Base-by-base conservation (phyloP, 2,113 vertebrate genomes). In the Leiothrix lutea region DNA sequence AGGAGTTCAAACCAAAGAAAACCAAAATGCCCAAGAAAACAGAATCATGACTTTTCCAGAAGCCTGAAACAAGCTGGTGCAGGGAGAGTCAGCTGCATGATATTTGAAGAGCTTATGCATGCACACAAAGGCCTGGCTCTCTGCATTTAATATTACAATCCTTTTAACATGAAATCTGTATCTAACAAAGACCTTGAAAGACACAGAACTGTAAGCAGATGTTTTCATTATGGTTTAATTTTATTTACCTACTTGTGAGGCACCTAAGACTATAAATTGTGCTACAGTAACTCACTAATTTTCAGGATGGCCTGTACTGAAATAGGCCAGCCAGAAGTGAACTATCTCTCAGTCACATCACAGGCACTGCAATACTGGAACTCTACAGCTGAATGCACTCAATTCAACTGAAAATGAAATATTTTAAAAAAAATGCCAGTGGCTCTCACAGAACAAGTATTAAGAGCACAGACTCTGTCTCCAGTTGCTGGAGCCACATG, bases 291-390 rank as follows among this genome's bases (percentile, higher is more conserved):
- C 19, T 65, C 70, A 42, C 23, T 75, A 36, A 26, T 79, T 72
- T 85, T 91, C 29, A 71, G 44, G 28, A 36, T 53, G 29, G 38
- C 31, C 31, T 53, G 12, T 57, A 61, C 7, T 57, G 40, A 82
- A 82, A 65, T 0, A 62, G 24, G 40, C 38, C 3, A 11, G 60
- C 13, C 58, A 77, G 13, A 80, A 86, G 20, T 35, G 31, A 42
- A 45, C 35, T 8, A 6, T 14, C 19, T 33, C 4, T 56, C 50
- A 73, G 40, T 19, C 53, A 72, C 15, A 62, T 48, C 33, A 51
- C 0, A 0, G 31, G 26, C 12, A 61, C 35, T 11, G 5, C 14
- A 50, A 35, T 38, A 60, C 17, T 40, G 42, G 6, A 50, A 75
- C 29, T 79, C 83, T 42, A 64, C 8, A 75, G 50, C 33, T 95